A percentile compares a stretch with the other conserved stretches of the same genome.
Conservation (phyloP, 1,140 invertebrate species). For the Drosophila kepulauana region DNA sequence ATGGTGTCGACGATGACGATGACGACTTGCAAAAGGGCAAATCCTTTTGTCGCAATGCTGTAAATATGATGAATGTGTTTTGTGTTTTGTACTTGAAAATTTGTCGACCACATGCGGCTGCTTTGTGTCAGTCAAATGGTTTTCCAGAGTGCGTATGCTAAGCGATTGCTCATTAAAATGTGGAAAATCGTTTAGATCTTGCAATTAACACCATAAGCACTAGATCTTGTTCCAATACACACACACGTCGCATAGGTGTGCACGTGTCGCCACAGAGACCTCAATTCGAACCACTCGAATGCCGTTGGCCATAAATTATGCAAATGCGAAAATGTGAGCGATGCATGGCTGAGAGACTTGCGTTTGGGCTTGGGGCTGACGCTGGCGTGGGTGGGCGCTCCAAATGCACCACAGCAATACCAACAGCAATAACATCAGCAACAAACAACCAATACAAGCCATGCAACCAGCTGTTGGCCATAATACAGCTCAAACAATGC, state of each 20-base stretch:
- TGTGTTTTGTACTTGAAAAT: slow-evolving; percentile 42
- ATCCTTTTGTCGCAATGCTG: slow-evolving; percentile 19
- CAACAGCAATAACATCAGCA: slow-evolving; percentile 15
- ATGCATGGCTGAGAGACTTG: background rate
- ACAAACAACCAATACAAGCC: background rate
- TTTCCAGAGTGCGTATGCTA: slow-evolving; percentile 48
- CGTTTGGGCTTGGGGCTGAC: background rate
- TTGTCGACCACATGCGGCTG: slow-evolving; percentile 70
- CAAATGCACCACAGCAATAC: slow-evolving; percentile 25
- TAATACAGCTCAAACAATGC: slow-evolving; percentile 72
- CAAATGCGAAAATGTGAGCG: slow-evolving; percentile 33
- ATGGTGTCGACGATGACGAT: slow-evolving; percentile 49
- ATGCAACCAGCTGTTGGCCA: slow-evolving; percentile 57
- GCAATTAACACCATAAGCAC: slow-evolving; percentile 25
- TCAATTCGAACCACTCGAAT: slow-evolving; percentile 25
- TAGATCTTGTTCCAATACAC: slow-evolving; percentile 8
- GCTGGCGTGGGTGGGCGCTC: slow-evolving; percentile 51
- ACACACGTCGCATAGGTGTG: slow-evolving; percentile 1
- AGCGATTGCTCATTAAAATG: slow-evolving; percentile 62
- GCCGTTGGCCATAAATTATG: slow-evolving; percentile 52
- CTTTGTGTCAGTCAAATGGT: slow-evolving; percentile 58
- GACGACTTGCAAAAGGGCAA: slow-evolving; percentile 79
- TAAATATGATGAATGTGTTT: slow-evolving; percentile 57
- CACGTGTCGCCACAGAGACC: slow-evolving; percentile 41
- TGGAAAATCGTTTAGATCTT: slow-evolving; percentile 54